A percentile compares a stretch with the other conserved stretches of the same genome.
Evolutionary conservation across 1,140 invertebrate genomes (phyloP).

Genomic region (Physella acuta): DNA sequence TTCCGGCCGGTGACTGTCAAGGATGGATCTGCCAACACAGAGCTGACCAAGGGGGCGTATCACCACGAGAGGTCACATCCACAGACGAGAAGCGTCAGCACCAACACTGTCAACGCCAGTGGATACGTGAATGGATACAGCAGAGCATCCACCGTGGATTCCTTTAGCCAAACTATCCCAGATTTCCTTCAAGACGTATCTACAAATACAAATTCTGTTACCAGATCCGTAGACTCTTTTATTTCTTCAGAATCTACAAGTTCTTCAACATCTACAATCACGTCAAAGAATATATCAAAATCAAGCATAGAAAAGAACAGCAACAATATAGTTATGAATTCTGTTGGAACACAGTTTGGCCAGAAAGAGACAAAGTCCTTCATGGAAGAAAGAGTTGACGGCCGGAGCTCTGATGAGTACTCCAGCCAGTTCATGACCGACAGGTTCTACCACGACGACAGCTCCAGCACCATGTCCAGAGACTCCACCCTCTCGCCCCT

Average conservation of each 20-base stretch:
- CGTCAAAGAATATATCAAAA: not conserved
- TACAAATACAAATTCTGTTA: not conserved
- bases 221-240: not conserved
- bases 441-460: not conserved
- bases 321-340: not conserved
- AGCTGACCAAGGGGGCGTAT: not conserved
- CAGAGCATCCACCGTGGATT: not conserved
- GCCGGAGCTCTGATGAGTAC: too few relatives aligned
- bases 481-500: not conserved
- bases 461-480: slow-evolving; percentile 5
- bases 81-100: not conserved
- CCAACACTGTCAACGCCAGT: not conserved
- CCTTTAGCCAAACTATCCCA: not conserved
- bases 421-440: not conserved
- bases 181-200: not conserved
- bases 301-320: not conserved
- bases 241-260: not conserved
- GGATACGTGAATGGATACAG: not conserved
- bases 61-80: not conserved
- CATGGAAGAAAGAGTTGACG: too few relatives aligned
- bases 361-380: too few relatives aligned
- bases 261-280: not conserved
- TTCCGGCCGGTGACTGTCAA: not conserved
- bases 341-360: not conserved
- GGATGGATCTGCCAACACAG: not conserved